These are phyloP conservation scores for Trachops cirrhosus DNA, from an alignment of 2,797 vertebrate genomes.

Conservation along the genomic window DNA sequence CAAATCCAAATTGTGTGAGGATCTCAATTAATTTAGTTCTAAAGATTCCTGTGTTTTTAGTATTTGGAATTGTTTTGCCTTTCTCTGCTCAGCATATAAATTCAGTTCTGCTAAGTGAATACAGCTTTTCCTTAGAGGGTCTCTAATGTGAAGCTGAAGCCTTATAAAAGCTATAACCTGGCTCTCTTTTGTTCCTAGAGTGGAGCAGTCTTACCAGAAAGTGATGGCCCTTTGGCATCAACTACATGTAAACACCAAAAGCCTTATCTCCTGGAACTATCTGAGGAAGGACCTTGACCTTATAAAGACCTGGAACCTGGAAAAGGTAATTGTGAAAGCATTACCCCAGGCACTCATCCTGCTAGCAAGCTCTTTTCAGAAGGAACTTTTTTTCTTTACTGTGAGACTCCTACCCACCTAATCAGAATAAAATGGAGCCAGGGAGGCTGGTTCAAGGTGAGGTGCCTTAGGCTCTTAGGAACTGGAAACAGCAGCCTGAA, in stretches of 20 bases:
- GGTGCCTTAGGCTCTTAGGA: not conserved
- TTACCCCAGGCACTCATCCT: not conserved
- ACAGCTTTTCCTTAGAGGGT: not conserved
- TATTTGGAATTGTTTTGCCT: slow-evolving; percentile 1
- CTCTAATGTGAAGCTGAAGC: not conserved
- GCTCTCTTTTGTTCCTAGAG: slow-evolving; percentile 80
- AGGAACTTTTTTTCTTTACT: not conserved
- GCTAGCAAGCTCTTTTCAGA: not conserved
- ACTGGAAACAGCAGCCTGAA: not conserved
- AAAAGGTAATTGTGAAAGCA: slow-evolving; percentile 82
- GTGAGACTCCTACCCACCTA: not conserved
- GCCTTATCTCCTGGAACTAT: slow-evolving; percentile 97
- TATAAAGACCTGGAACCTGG: slow-evolving; percentile 92
- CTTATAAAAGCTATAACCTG: not conserved
- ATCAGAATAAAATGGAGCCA: not conserved
- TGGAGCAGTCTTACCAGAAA: slow-evolving; percentile 97
- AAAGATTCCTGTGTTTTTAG: not conserved
- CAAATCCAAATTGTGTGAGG: not conserved
- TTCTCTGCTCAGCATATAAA: not conserved
- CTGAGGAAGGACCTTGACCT: slow-evolving; percentile 91
- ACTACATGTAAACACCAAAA: slow-evolving; percentile 98
- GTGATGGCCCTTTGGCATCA: slow-evolving; percentile 99
- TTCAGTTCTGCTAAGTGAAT: not conserved
- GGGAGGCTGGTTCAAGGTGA: slow-evolving; percentile 15
- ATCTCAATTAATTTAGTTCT: not conserved